These are phyloP conservation scores for Dolomedes plantarius DNA, from an alignment of 2,888 invertebrate genomes.

Conservation along the genomic window DNA sequence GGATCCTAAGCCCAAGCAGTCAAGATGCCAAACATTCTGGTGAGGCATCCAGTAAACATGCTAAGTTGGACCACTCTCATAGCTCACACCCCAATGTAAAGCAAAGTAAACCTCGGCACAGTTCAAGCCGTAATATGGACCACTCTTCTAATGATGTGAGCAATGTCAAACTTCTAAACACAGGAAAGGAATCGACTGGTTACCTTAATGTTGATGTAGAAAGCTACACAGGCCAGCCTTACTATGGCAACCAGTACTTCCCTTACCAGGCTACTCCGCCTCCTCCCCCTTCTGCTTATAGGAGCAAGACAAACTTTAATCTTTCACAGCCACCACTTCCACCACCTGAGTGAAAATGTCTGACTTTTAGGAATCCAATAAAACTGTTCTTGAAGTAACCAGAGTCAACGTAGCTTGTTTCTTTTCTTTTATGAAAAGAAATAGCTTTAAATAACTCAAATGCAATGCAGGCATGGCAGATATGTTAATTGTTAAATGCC, in stretches of 20 bases:
- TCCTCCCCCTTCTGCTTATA: slow-evolving; percentile 15
- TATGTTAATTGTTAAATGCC: too few relatives aligned
- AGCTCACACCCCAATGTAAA: slow-evolving; percentile 6
- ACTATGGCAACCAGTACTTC: not conserved
- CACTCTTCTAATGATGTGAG: not conserved
- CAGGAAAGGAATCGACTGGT: not conserved
- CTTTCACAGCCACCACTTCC: slow-evolving; percentile 45
- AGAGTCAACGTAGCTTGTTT: slow-evolving; percentile 36
- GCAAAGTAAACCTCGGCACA: not conserved
- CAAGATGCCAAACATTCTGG: not conserved
- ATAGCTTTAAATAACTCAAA: too few relatives aligned
- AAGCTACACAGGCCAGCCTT: not conserved
- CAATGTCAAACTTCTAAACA: not conserved
- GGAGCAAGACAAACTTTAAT: slow-evolving; percentile 20
- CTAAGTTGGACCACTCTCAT: slow-evolving; percentile 20
- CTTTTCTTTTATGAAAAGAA: too few relatives aligned
- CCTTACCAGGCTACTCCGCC: slow-evolving; percentile 24
- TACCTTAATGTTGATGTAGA: slow-evolving; percentile 1
- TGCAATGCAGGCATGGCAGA: too few relatives aligned
- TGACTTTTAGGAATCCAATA: slow-evolving; percentile 38
- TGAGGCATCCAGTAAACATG: slow-evolving; percentile 16
- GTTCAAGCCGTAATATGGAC: not conserved
- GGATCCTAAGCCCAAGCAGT: slow-evolving; percentile 22
- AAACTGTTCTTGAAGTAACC: slow-evolving; percentile 64
- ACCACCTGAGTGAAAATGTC: slow-evolving; percentile 24